These are phyloP conservation scores for Ricordea florida DNA, from an alignment of 92 coral and sea anemone species.

Conservation along the genomic window DNA sequence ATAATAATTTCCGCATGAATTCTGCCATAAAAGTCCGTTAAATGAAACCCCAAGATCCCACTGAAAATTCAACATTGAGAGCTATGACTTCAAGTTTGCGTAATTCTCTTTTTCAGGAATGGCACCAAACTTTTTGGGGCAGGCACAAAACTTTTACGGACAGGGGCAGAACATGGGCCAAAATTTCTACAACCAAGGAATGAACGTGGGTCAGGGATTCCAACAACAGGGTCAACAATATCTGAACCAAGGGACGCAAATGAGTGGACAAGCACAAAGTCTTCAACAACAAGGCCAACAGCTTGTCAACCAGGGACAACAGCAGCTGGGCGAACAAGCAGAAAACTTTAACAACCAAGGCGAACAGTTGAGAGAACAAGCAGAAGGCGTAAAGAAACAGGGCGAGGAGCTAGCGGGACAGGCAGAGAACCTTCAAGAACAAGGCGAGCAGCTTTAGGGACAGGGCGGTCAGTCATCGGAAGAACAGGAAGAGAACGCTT, in stretches of 20 bases:
- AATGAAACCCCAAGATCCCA: too few species aligned
- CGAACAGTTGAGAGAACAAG: neutral
- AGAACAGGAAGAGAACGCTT: too few species aligned
- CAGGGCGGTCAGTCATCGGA: too few species aligned
- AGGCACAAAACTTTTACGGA: conserved; percentile 53
- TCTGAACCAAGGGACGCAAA: conserved; percentile 28
- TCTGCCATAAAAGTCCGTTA: too few species aligned
- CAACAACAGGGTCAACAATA: conserved; percentile 35
- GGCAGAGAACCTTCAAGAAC: neutral
- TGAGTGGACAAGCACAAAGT: conserved; percentile 41
- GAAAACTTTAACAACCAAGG: conserved; percentile 11
- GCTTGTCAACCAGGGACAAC: conserved; percentile 11
- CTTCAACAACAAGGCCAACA: conserved; percentile 40
- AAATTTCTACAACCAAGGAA: conserved; percentile 45
- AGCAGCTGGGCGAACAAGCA: conserved; percentile 35
- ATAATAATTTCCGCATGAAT: too few species aligned
- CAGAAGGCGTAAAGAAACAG: conserved; percentile 13
- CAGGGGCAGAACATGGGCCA: conserved; percentile 67
- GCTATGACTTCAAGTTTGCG: too few species aligned
- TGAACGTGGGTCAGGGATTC: conserved; percentile 22
- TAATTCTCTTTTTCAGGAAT: too few species aligned
- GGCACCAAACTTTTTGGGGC: conserved; percentile 46
- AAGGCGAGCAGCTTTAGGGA: neutral
- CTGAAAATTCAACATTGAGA: too few species aligned
- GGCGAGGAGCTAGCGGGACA: conserved; percentile 15